Evolutionary conservation across 2,113 vertebrate species (phyloP), one percentile per base, ranked within the genome.

Genomic region (Oenanthe oenanthe): DNA sequence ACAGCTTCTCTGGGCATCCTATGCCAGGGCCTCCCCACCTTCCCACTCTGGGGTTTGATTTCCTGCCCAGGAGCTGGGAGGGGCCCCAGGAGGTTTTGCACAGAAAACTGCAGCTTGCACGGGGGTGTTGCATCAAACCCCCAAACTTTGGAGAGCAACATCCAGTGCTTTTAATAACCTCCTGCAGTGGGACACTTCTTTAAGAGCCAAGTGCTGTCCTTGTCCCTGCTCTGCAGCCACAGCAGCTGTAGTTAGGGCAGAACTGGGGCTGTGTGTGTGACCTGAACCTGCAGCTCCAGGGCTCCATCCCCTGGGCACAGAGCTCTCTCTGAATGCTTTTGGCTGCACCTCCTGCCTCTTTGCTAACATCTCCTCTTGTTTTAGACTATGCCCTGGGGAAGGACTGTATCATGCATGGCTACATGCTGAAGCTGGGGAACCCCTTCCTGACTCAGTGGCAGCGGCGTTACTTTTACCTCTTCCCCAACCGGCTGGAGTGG

Each of bases 401-500:
- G 93, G 99, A 99, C 97, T 99, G 99, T 21, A 99, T 99, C 24
- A 98, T 99, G 98, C 99, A 99, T 0, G 99, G 99, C 0, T 99
- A 99, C 98, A 99, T 99, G 99, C 96, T 99, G 96, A 99, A 99
- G 86, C 85, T 99, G 96, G 99, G 99, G 32, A 99, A 99, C 97
- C 99, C 99, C 0, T 99, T 99, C 95, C 94, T 99, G 89, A 99
- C 99, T 2, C 99, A 99, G 97, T 99, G 99, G 99, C 99, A 99
- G 92, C 98, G 99, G 3, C 98, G 99, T 9, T 99, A 99, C 97
- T 99, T 99, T 97, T 99, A 99, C 97, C 98, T 99, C 88, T 99
- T 99, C 97, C 99, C 99, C 47, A 99, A 99, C 96, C 98, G 99
- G 12, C 98, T 99, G 26, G 99, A 99, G 84, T 99, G 99, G 99